Conservation (phyloP, 1,140 invertebrate genomes). For the Metopolophium dirhodum region DNA sequence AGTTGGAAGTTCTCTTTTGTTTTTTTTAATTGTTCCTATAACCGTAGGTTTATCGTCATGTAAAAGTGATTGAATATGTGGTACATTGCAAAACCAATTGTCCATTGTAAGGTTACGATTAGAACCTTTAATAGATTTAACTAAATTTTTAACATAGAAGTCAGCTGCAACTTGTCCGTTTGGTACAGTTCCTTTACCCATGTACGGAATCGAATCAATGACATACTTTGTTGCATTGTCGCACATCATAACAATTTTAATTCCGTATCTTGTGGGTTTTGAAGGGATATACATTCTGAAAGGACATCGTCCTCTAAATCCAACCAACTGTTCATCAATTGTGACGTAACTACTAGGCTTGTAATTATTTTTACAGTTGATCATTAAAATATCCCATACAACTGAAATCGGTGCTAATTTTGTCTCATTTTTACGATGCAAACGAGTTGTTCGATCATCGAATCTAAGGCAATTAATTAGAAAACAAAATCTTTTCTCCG, state of each 20-base stretch:
- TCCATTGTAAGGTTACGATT: conserved; percentile 63
- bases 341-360: conserved; percentile 59
- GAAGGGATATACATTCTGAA: conserved; percentile 65
- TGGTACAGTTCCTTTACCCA: conserved; percentile 60
- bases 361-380: conserved; percentile 61
- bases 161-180: conserved; percentile 54
- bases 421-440: conserved; percentile 58
- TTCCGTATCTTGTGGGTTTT: conserved; percentile 65
- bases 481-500: conserved; percentile 62
- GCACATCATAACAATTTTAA: conserved; percentile 63
- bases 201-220: conserved; percentile 62
- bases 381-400: conserved; percentile 60
- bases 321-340: conserved; percentile 63
- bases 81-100: conserved; percentile 63
- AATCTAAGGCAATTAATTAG: conserved; percentile 62
- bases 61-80: conserved; percentile 61
- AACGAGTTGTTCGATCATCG: conserved; percentile 61
- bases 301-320: conserved; percentile 63
- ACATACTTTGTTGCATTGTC: conserved; percentile 62
- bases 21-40: conserved; percentile 65
- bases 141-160: conserved; percentile 61
- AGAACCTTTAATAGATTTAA: conserved; percentile 60
- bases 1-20: conserved; percentile 63
- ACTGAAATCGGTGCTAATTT: conserved; percentile 60
- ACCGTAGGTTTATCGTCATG: conserved; percentile 62